A percentile compares a stretch with the other conserved stretches of the same genome.
phyloP scores from a whole-genome alignment of 2,888 invertebrate genomes.

The Leptarthrus brevirostris region DNA sequence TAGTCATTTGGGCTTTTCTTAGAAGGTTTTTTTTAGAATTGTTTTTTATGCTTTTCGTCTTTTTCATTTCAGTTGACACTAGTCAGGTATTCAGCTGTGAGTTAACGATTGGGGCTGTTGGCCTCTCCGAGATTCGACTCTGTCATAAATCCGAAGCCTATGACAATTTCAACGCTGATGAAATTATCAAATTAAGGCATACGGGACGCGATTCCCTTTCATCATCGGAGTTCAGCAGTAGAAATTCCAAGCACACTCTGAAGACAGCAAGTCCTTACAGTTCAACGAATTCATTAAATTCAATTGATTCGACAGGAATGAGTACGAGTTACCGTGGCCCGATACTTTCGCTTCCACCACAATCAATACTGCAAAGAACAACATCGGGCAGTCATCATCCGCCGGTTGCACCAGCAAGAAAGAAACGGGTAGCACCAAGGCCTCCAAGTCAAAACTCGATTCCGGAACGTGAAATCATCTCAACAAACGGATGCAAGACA shows the following conservation, averaged over 20 bases:
- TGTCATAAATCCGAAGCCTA: conserved; percentile 66
- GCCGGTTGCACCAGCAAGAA: conserved; percentile 62
- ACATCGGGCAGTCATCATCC: conserved; percentile 50
- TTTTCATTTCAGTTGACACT: conserved; percentile 61
- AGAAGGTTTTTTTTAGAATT: not conserved
- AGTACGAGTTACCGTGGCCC: conserved; percentile 61
- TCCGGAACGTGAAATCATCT: conserved; percentile 60
- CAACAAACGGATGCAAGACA: conserved; percentile 37
- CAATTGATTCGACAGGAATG: conserved; percentile 66
- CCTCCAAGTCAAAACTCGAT: conserved; percentile 65
- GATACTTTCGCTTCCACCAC: conserved; percentile 58
- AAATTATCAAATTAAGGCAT: conserved; percentile 63
- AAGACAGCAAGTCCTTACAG: conserved; percentile 67
- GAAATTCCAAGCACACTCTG: conserved; percentile 64
- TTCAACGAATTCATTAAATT: conserved; percentile 67
- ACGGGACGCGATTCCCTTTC: conserved; percentile 65
- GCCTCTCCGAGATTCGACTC: conserved; percentile 65
- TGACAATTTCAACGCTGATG: conserved; percentile 64
- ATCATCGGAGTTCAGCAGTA: conserved; percentile 66
- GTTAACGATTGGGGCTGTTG: conserved; percentile 66
- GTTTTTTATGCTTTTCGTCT: not conserved
- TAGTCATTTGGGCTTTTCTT: not conserved
- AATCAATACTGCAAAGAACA: conserved; percentile 57
- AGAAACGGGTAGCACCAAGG: conserved; percentile 65
- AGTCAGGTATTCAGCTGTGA: conserved; percentile 67